A percentile compares a stretch with the other conserved stretches of the same genome.
Conservation (phyloP, 2,113 vertebrate genomes). For the Lepisosteus osseus region DNA sequence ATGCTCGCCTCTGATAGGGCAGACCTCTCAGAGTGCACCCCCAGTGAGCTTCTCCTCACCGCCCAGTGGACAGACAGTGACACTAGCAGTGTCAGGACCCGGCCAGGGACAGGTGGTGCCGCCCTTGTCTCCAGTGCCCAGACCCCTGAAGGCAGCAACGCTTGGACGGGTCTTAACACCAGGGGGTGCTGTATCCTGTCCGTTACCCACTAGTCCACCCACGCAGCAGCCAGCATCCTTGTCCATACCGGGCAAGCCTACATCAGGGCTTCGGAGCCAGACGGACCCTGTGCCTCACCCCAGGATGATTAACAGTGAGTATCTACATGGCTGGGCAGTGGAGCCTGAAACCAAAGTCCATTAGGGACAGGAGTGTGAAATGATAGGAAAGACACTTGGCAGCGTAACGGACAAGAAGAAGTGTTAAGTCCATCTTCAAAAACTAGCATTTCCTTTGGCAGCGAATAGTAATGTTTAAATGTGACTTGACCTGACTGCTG, state of each 20-base stretch:
- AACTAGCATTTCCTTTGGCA: no score
- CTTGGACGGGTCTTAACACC: conserved; percentile 14
- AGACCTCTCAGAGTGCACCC: conserved; percentile 19
- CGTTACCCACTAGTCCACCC: conserved; percentile 10
- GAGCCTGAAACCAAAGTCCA: no score
- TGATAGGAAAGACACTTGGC: no score
- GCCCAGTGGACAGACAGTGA: not conserved
- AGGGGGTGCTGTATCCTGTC: not conserved
- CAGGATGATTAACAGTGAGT: not conserved
- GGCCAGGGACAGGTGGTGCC: not conserved
- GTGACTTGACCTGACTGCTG: no score
- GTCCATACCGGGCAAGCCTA: conserved; percentile 10
- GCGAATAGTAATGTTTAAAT: no score
- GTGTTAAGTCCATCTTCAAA: no score
- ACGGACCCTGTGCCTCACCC: conserved; percentile 34
- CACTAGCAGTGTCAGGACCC: not conserved
- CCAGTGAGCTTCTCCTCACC: conserved; percentile 30
- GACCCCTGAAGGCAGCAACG: not conserved
- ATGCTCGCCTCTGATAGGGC: conserved; percentile 39
- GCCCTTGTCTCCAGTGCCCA: not conserved
- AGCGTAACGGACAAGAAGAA: no score
- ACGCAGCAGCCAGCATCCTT: conserved; percentile 11
- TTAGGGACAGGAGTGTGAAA: no score
- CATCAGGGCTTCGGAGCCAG: conserved; percentile 25
- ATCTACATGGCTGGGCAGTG: no score